These are phyloP conservation scores for Pandemis heparana DNA, from an alignment of 2,888 invertebrate genomes.

Conservation along the genomic window DNA sequence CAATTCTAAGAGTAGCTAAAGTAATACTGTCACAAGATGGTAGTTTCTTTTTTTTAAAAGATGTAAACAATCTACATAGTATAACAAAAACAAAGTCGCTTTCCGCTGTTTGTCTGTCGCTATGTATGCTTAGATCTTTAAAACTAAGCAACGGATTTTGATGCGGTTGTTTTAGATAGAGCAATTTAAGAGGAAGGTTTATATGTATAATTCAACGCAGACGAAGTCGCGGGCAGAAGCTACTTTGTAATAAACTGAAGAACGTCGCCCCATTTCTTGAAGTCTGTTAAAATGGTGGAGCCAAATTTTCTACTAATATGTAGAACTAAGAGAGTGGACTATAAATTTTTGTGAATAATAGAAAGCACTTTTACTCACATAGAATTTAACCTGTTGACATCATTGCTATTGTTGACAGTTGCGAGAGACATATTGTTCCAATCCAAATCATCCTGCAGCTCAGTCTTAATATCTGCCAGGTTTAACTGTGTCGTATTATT, in stretches of 20 bases:
- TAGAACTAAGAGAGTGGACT: neutral
- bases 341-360: neutral
- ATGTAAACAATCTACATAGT: too few relatives aligned
- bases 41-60: neutral
- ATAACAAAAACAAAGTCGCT: too few relatives aligned
- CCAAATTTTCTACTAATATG: neutral
- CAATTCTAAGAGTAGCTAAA: too few relatives aligned
- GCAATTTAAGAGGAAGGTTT: too few relatives aligned
- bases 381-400: conserved; percentile 72
- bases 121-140: too few relatives aligned
- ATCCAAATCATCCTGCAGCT: conserved; percentile 79
- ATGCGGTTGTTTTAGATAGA: too few relatives aligned
- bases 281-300: neutral
- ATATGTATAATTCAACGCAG: too few relatives aligned
- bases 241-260: too few relatives aligned
- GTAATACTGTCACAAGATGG: neutral
- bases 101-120: too few relatives aligned
- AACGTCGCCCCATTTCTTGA: too few relatives aligned
- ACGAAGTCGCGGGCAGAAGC: too few relatives aligned
- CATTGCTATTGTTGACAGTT: conserved; percentile 74
- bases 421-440: conserved; percentile 82
- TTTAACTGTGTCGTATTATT: conserved; percentile 57
- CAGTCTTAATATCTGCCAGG: conserved; percentile 79
- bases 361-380: conserved; percentile 67
- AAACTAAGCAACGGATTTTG: too few relatives aligned